Evolutionary conservation across 2,797 vertebrate genomes (phyloP).

Genomic region (Spinibarbus caldwelli): DNA sequence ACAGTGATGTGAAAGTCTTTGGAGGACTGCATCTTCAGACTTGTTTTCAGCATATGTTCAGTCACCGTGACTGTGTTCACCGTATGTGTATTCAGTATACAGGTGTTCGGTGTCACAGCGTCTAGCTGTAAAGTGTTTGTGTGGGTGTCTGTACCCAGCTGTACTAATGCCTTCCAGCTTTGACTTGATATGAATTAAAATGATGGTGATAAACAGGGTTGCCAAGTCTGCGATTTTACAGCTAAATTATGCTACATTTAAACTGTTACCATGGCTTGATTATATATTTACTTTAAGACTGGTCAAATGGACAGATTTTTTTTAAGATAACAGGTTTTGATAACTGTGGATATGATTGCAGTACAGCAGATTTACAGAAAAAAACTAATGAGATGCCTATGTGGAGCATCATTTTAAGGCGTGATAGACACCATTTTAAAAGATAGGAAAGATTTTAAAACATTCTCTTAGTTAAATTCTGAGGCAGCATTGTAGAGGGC

Average conservation of each 20-base stretch:
- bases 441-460: not conserved
- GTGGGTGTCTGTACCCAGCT: slow-evolving; percentile 26
- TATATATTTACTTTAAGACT: not conserved
- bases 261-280: not conserved
- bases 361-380: not conserved
- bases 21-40: slow-evolving; percentile 15
- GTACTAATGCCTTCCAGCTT: not conserved
- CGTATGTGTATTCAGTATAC: slow-evolving; percentile 19
- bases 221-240: not conserved
- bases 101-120: slow-evolving; percentile 28
- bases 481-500: not conserved
- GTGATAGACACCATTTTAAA: not conserved
- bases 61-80: slow-evolving; percentile 7
- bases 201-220: not conserved
- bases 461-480: not conserved
- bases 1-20: not conserved
- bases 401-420: not conserved
- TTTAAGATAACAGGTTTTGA: not conserved
- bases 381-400: not conserved
- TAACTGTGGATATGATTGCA: not conserved
- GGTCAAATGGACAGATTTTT: not conserved
- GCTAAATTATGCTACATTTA: not conserved
- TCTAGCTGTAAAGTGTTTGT: slow-evolving; percentile 11
- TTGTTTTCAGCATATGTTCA: slow-evolving; percentile 39
- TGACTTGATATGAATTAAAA: slow-evolving; percentile 5